Base-by-base conservation (phyloP, 1,140 invertebrate species). In the Rhysida immarginata region DNA sequence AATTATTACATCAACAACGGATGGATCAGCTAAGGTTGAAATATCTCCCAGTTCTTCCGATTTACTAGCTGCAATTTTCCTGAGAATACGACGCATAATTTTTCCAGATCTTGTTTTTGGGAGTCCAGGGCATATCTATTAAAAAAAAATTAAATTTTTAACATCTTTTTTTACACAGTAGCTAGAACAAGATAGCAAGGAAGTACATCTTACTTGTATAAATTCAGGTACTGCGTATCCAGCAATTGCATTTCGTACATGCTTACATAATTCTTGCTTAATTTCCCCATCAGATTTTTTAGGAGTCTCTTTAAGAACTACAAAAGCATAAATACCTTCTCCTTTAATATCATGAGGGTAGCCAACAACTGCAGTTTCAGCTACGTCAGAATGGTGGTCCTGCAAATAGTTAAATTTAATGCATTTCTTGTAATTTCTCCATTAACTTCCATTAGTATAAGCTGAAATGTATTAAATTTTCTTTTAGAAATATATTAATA, bases 31-130 rank as follows among this genome's bases (percentile, higher is more conserved):
- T 57, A 80, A 60, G 1, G 94, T 96, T 13, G 88, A 90, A 0
- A 81, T 83, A 68, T 98, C 95, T 2, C 95, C 96, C 49, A 98
- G 79, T 27, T 71, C n/a, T 61, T 96, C 81, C 26, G 72, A 72
- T 62, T 94, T 87, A 43, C 86, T 86, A 1, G 85, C 73, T 0
- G 95, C 94, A 5, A 98, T 83, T 75, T 97, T 96, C 49, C 69
- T 56, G 42, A 74, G 63, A 48, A 74, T 69, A 55, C 72, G 60
- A 51, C 73, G 63, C 71, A 74, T 74, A 25, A 74, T 74, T 62
- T 74, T 74, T 5, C 72, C 73, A 2, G 70, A 72, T 52, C 73
- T 58, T 21, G 73, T 74, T 54, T 71, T 70, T 27, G 72, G 73
- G 14, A 74, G 61, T 20, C 62, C 60, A 16, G 64, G 62, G 13